Conservation (phyloP, 2,888 invertebrate species). For the Drosophila birchii region DNA sequence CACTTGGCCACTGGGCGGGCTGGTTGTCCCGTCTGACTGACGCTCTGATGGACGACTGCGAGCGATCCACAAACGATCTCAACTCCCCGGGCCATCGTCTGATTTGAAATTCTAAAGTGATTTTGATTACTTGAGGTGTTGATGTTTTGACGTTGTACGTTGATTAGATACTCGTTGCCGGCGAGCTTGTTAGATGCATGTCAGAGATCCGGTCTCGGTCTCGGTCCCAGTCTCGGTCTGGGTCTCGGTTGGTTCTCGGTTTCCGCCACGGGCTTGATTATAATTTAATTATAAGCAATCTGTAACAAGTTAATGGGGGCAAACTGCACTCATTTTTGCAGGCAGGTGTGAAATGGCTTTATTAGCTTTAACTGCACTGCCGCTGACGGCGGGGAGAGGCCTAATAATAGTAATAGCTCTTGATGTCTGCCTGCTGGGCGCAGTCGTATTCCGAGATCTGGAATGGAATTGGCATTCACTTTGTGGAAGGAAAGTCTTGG, state of each 20-base stretch:
- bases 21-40: slow-evolving; percentile 38
- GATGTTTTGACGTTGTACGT: slow-evolving; percentile 79
- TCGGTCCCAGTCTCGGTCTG: slow-evolving; percentile 5
- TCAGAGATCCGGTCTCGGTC: slow-evolving; percentile 53
- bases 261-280: slow-evolving; percentile 69
- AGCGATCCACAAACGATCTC: slow-evolving; percentile 10
- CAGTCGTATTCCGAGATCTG: slow-evolving; percentile 9
- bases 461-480: slow-evolving; percentile 4
- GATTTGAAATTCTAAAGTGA: slow-evolving; percentile 80
- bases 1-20: slow-evolving; percentile 53
- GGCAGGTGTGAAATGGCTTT: slow-evolving; percentile 78
- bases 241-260: slow-evolving; percentile 16
- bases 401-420: slow-evolving; percentile 69
- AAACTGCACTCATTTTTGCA: slow-evolving; percentile 62
- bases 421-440: slow-evolving; percentile 38
- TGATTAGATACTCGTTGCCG: slow-evolving; percentile 74
- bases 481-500: neutral
- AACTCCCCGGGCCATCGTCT: slow-evolving; percentile 68
- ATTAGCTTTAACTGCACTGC: slow-evolving; percentile 60
- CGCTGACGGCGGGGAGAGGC: slow-evolving; percentile 21
- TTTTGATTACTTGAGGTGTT: slow-evolving; percentile 80
- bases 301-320: slow-evolving; percentile 72
- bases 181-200: slow-evolving; percentile 76
- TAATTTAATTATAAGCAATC: slow-evolving; percentile 78
- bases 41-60: slow-evolving; percentile 38